Conservation (phyloP, 2,888 invertebrate species). For the Syrista parreyssii region DNA sequence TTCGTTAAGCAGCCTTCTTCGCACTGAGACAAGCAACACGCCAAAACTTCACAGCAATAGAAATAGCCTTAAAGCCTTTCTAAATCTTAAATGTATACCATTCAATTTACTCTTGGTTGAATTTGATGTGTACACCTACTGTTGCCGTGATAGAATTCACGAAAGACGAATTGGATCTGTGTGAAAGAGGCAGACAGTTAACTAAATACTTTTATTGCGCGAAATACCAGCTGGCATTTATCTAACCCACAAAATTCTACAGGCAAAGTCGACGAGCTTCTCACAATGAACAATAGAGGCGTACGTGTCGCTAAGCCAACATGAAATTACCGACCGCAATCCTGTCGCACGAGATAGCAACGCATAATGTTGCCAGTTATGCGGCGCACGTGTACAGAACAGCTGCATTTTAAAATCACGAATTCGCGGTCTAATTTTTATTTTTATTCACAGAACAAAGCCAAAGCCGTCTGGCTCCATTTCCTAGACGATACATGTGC, state of each 20-base stretch:
- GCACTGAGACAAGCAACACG: neutral
- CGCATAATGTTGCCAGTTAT: conserved; percentile 45
- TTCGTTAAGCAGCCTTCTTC: neutral
- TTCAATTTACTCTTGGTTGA: neutral
- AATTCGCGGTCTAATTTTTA: conserved; percentile 27
- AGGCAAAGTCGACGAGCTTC: neutral
- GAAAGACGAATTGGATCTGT: neutral
- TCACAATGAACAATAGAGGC: conserved; percentile 4
- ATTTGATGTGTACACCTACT: neutral
- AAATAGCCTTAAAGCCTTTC: neutral
- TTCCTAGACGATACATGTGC: neutral
- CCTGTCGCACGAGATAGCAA: conserved; percentile 32
- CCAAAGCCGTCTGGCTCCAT: conserved; percentile 13
- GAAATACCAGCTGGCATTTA: neutral
- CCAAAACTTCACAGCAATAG: neutral
- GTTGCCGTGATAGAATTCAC: neutral
- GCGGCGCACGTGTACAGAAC: conserved; percentile 49
- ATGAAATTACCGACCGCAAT: conserved; percentile 24
- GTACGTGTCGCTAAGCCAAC: conserved; percentile 2
- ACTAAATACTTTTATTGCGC: neutral
- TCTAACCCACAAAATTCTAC: neutral
- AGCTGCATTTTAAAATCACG: conserved; percentile 56
- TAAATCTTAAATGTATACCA: neutral
- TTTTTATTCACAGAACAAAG: conserved; percentile 23
- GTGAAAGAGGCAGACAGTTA: neutral